Evolutionary conservation across 2,797 vertebrate species (phyloP).

Genomic region (Dendrocincla fuliginosa): DNA sequence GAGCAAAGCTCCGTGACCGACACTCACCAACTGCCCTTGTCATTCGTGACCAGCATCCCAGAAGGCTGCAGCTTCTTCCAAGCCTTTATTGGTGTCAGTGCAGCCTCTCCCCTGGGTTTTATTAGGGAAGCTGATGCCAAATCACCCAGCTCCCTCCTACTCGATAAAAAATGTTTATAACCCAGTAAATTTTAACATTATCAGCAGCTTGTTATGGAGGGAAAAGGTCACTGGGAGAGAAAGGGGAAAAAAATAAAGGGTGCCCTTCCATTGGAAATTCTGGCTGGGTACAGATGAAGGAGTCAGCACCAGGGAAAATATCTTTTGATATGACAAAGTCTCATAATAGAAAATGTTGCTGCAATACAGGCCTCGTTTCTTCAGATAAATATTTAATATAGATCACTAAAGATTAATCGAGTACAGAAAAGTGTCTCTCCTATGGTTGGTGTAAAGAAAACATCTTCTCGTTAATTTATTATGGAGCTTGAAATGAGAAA

Average conservation of each 20-base stretch:
- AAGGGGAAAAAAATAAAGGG: slow-evolving; percentile 5
- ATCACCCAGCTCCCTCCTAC: slow-evolving; percentile 60
- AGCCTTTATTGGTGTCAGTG: slow-evolving; percentile 57
- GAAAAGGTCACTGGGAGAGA: slow-evolving; percentile 71
- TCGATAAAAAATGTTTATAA: slow-evolving; percentile 76
- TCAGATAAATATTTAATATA: slow-evolving; percentile 83
- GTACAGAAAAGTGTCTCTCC: slow-evolving; percentile 66
- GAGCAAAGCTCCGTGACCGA: neutral
- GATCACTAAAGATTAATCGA: slow-evolving; percentile 81
- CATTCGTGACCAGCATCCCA: slow-evolving; percentile 24
- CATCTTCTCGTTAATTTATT: slow-evolving; percentile 75
- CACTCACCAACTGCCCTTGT: neutral
- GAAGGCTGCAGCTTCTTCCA: slow-evolving; percentile 4
- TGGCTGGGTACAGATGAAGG: slow-evolving; percentile 59
- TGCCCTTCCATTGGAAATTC: slow-evolving; percentile 72
- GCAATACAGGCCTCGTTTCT: slow-evolving; percentile 75
- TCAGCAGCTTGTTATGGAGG: slow-evolving; percentile 72
- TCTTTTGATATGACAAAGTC: slow-evolving; percentile 77
- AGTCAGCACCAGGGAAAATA: slow-evolving; percentile 65
- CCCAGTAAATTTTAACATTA: slow-evolving; percentile 75
- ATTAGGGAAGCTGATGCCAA: slow-evolving; percentile 61
- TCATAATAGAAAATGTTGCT: slow-evolving; percentile 78
- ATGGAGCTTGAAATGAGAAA: slow-evolving; percentile 67
- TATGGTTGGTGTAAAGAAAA: slow-evolving; percentile 66
- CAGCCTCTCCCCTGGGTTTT: slow-evolving; percentile 55